Evolutionary conservation across 2,113 vertebrate genomes (phyloP), one percentile per base, ranked within the genome.

Genomic region (Fulica atra): DNA sequence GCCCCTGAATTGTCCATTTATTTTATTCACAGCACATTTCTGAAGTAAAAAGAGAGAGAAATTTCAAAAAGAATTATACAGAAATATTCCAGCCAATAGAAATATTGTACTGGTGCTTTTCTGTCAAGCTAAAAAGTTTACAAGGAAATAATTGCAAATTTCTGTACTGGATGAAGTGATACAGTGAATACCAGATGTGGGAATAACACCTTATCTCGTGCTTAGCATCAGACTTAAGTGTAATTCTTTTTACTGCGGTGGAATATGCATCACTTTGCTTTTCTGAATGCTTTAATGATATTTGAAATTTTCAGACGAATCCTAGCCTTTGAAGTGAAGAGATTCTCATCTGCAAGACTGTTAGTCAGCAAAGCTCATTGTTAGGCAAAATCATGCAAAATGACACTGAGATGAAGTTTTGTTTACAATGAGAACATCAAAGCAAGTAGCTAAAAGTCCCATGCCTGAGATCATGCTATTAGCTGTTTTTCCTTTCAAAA

Each of bases 361-460:
- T 74, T 81, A 86, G 70, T 56, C 50, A 71, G 53, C 38, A 95
- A 89, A 87, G 33, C 13, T 91, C 11, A 35, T 91, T 88, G 31
- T 90, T 83, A 92, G 68, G 56, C 36, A 90, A 94, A 94, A 86
- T 73, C 44, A 81, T 73, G 76, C 51, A 91, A 86, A 95, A 80
- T 56, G 77, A 80, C 44, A 69, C 35, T 9, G 48, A 69, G 44
- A 87, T 81, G 84, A 87, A 92, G 16, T 81, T 81, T 61, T 92
- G 28, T 95, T 80, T 88, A 77, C 66, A 82, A 40, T 33, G 44
- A 36, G 81, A 88, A 54, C 79, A 88, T 88, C 89, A 89, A 92
- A 94, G 85, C 5, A 72, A 59, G 36, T 26, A 51, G 35, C 44
- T 91, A 35, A 25, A 68, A 87, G 50, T 65, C 28, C 21, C 19